These are phyloP conservation scores for Varanus komodoensis DNA, from an alignment of 2,113 vertebrate species.

Conservation along the genomic window DNA sequence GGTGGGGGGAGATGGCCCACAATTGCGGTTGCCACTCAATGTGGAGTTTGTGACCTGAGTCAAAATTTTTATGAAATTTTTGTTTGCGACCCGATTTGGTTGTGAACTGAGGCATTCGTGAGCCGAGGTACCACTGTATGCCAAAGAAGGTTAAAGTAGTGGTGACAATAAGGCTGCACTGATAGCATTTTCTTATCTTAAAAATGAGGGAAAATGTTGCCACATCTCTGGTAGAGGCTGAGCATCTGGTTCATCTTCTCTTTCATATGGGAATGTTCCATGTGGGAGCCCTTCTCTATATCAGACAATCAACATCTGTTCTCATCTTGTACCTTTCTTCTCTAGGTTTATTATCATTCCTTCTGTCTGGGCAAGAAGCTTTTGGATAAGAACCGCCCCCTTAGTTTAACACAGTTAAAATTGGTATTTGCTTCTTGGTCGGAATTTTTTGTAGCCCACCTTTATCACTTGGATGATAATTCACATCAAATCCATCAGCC, in stretches of 20 bases:
- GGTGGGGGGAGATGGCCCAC: too few species aligned
- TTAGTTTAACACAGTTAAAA: not conserved
- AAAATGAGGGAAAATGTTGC: not conserved
- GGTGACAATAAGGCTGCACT: not conserved
- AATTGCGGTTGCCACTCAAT: too few species aligned
- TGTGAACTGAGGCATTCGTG: too few species aligned
- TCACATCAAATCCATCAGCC: constrained; percentile 12
- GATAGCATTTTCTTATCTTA: not conserved
- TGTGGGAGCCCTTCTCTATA: too few species aligned
- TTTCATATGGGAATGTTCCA: not conserved
- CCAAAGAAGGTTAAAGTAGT: not conserved
- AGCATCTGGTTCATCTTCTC: not conserved
- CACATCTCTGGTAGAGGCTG: too few species aligned
- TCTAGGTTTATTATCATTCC: not conserved
- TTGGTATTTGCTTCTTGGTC: not conserved
- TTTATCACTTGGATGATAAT: not conserved
- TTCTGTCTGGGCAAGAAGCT: not conserved
- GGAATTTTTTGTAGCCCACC: not conserved
- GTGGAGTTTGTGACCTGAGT: too few species aligned
- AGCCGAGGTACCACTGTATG: too few species aligned
- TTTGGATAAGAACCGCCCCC: not conserved
- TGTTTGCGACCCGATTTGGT: too few species aligned
- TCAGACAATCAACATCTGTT: not conserved
- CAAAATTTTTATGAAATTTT: too few species aligned
- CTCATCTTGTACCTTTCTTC: not conserved